These are phyloP conservation scores for Otolemur crassicaudatus DNA, from an alignment of 2,797 vertebrate species.

Conservation along the genomic window DNA sequence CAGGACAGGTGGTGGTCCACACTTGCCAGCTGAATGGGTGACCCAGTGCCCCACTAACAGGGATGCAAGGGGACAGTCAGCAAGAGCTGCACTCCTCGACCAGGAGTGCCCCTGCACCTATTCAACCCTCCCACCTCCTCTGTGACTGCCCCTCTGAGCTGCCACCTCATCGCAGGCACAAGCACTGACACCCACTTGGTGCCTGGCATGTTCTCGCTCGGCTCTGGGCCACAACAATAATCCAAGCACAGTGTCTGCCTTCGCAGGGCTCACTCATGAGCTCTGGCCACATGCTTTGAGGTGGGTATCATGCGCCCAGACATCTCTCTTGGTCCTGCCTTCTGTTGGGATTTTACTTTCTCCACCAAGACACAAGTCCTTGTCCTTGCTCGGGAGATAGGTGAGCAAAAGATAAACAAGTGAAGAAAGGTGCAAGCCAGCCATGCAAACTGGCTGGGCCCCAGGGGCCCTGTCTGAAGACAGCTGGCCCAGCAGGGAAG, in stretches of 20 bases:
- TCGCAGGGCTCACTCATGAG: fast-evolving
- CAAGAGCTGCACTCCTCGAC: not conserved
- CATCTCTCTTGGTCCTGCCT: not conserved
- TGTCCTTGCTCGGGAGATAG: not conserved
- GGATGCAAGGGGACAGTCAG: not conserved
- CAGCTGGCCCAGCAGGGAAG: not conserved
- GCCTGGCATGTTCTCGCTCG: not conserved
- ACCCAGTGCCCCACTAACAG: fast-evolving
- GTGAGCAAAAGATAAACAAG: fast-evolving
- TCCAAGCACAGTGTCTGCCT: fast-evolving
- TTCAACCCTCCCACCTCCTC: not conserved
- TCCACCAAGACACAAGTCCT: not conserved
- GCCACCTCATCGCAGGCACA: not conserved
- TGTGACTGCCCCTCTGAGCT: not conserved
- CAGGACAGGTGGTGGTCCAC: fast-evolving
- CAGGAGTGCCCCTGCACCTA: no score
- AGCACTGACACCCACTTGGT: not conserved
- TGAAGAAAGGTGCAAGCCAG: not conserved
- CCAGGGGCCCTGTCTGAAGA: not conserved
- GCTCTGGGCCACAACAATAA: not conserved
- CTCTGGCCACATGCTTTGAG: fast-evolving
- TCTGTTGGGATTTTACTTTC: not conserved
- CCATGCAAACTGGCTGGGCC: not conserved
- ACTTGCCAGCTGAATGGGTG: not conserved
- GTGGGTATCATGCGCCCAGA: fast-evolving